Base-by-base conservation (phyloP, 2,797 vertebrate species). In the Pyrocephalus nanus region DNA sequence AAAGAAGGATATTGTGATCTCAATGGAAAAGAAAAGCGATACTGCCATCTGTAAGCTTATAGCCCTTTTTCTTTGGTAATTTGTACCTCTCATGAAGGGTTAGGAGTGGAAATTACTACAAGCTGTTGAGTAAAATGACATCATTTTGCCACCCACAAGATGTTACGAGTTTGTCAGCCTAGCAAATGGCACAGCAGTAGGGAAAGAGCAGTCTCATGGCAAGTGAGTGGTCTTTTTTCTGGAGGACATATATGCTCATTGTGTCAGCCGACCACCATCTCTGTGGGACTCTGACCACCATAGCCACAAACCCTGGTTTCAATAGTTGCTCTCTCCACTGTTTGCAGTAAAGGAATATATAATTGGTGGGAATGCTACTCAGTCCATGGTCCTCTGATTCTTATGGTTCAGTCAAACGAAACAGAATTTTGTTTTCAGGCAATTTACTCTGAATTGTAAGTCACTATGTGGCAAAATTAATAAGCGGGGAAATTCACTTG, bases 141-240 rank as follows among this genome's bases (percentile, higher is more conserved):
- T 97, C 97, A 97, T 95, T 96, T 94, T 87, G 95, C 97, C 97
- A 97, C 97, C 95, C 97, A 97, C 97, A 96, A 91, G 91, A 94
- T 34, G 45, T 89, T 92, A 91, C 0, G 16, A 50, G 60, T 86
- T 45, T 93, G 95, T 96, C 96, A 95, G 92, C 70, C 73, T 58
- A 69, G 90, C 54, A 94, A 95, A 97, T 65, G 95, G 95, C 81
- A 75, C 61, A 74, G 79, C 15, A 45, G 64, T 38, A 22, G 77
- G 70, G 86, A 93, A 93, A 90, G 86, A 72, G 85, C 84, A 93
- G 43, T 48, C 45, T 74, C 65, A 71, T 74, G 45, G 57, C 45
- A 84, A 90, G 48, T 6, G 47, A 91, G 84, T 1, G 34, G 53
- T 88, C 88, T 83, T 79, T 70, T 71, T 86, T 83, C 43, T 90